Percentiles rank a stretch among this genome's conserved stretches.
These are phyloP conservation scores for Spilarctia lutea DNA, from an alignment of 2,888 invertebrate genomes.

Conservation along the genomic window DNA sequence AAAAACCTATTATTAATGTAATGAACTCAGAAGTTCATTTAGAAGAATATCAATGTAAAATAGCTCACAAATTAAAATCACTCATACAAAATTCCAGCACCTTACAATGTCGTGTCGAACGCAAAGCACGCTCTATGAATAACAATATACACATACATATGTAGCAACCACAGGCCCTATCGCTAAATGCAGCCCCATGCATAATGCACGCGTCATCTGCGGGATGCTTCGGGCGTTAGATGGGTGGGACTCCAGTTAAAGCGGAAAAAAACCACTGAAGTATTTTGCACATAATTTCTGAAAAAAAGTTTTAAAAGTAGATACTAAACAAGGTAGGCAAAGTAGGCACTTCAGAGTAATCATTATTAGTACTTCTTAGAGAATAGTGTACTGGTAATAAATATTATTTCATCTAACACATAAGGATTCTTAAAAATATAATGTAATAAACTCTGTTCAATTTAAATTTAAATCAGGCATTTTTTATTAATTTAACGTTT, in stretches of 20 bases:
- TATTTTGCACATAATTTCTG: too few species aligned
- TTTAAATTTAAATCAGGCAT: too few species aligned
- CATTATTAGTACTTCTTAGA: too few species aligned
- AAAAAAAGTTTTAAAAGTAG: too few species aligned
- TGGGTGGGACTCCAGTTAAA: conserved; percentile 40
- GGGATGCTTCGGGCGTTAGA: conserved; percentile 62
- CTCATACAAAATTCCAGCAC: conserved; percentile 28
- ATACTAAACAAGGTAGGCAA: too few species aligned
- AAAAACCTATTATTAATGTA: too few species aligned
- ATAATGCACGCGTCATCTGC: conserved; percentile 81
- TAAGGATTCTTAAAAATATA: too few species aligned
- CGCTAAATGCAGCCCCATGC: conserved; percentile 78
- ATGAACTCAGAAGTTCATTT: not conserved
- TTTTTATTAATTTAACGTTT: too few species aligned
- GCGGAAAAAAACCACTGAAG: conserved; percentile 27
- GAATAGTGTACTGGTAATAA: too few species aligned
- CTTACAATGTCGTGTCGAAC: conserved; percentile 41
- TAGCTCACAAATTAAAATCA: conserved; percentile 14
- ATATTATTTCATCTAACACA: too few species aligned
- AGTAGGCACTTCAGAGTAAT: too few species aligned
- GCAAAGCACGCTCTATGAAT: conserved; percentile 44
- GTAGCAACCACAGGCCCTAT: conserved; percentile 58
- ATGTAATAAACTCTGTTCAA: too few species aligned
- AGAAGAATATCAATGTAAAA: not conserved
- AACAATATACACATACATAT: conserved; percentile 51